Evolutionary conservation across 2,113 vertebrate genomes (phyloP), one percentile per base, ranked within the genome.

Genomic region (Montifringilla adamsi): DNA sequence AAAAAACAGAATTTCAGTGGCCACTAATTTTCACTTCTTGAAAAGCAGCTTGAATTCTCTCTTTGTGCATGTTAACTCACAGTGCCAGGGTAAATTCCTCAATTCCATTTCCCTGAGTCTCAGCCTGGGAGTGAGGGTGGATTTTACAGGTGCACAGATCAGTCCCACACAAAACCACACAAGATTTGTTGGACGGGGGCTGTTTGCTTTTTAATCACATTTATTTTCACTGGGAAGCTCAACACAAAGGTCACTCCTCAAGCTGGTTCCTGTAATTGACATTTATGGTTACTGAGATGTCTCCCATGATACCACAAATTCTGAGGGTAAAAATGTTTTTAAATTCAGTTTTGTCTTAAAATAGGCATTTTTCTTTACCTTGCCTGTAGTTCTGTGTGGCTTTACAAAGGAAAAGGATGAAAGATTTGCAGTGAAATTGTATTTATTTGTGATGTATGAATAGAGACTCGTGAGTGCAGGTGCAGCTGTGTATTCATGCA

Each of bases 181-280:
- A 35, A 33, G 33, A 11, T 92, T 70, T 19, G 23, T 43, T 52
- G 63, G 49, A 30, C n/a, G 52, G 41, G 8, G 6, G 7, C 53
- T 86, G 69, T 70, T 93, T 84, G 76, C 1, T 79, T 63, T 84
- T 80, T 66, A 70, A 94, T 91, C 77, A 20, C 3, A 77, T 91
- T 90, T 87, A 0, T 88, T 87, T 87, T 58, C 80, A 55, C 0
- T 10, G 62, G 43, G 74, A 83, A 82, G 84, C 82, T 93, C 70
- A 15, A 47, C 80, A 84, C 91, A 95, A 97, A 97, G 93, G 95
- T 96, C 94, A 79, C 35, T 30, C 43, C 91, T 76, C 66, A 21
- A 80, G 67, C 78, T 15, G 16, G n/a, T 77, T 87, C 63, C 76
- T 10, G 1, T 94, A 87, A 91, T 80, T 95, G 95, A 93, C 91